Evolutionary conservation across 2,888 invertebrate genomes (phyloP), one percentile per base, ranked within the genome.

Genomic region (Copidosoma aretas): DNA sequence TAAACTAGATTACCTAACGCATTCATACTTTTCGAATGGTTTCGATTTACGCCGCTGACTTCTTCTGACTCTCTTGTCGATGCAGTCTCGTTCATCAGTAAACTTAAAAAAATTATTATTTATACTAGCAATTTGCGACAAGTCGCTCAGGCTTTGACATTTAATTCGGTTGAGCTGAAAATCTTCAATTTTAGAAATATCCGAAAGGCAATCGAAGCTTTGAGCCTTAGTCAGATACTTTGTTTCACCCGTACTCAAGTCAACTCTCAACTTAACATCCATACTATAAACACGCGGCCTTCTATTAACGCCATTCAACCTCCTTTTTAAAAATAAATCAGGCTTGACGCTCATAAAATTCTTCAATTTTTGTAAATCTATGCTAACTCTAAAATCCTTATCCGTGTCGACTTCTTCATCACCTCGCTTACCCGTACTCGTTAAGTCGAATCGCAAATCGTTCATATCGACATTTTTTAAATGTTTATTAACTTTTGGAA

Each of bases 331-430:
- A 69, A 78, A 74, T 43, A 77, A 71, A 63, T 76, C 67, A 4
- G 78, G 74, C 46, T 77, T 78, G 19, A 68, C 65, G 41, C 72
- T 73, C 0, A 82, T 68, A 2, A 79, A 69, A 15, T 71, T 67
- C 51, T 71, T 74, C 64, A 82, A 78, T 71, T 76, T 81, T 17
- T 73, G 71, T 41, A 83, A 72, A 73, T 82, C 82, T 61, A 82
- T 80, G 60, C 81, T 82, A 49, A 83, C 78, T 76, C 76, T 77
- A 53, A 78, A 70, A 41, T 73, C 51, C 15, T 53, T 54, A 8
- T 61, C 32, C 5, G 17, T 10, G 5, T 53, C 24, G 19, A 68
- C 49, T 59, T 56, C 19, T 54, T 53, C 39, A 49, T 64, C 24
- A 32, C 41, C 17, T 8, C 49, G 43, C n/a, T 66, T 66, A 8